phyloP scores from a whole-genome alignment of 2,113 vertebrate genomes.

The Ammodytes dubius region DNA sequence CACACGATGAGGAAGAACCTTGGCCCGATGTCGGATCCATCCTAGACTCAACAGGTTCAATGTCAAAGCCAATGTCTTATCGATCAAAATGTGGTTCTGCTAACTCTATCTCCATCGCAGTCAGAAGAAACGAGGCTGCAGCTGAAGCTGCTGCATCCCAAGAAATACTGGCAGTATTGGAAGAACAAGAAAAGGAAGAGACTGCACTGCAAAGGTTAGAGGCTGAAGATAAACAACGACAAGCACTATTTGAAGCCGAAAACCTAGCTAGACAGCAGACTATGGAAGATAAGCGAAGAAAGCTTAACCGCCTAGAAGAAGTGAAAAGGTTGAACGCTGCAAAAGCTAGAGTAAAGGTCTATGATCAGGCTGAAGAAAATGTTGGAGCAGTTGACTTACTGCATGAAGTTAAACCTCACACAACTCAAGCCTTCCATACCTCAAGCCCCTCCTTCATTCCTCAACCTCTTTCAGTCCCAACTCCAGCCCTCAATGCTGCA shows the following conservation, averaged over 20 bases:
- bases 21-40: conserved; percentile 50
- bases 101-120: conserved; percentile 23
- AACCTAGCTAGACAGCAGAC: conserved; percentile 47
- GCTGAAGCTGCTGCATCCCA: conserved; percentile 50
- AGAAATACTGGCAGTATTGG: conserved; percentile 43
- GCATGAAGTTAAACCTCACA: background rate
- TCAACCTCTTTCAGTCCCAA: background rate
- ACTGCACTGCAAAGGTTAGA: conserved; percentile 38
- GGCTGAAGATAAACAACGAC: conserved; percentile 28
- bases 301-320: conserved; percentile 39
- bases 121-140: conserved; percentile 27
- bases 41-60: conserved; percentile 24
- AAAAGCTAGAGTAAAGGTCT: conserved; percentile 30
- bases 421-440: background rate
- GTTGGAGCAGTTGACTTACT: background rate
- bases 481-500: background rate
- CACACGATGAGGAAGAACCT: conserved; percentile 24
- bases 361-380: conserved; percentile 36
- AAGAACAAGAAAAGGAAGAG: conserved; percentile 45
- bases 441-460: conserved; percentile 7
- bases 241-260: conserved; percentile 45
- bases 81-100: conserved; percentile 30
- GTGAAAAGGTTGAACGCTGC: conserved; percentile 34
- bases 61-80: conserved; percentile 18
- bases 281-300: conserved; percentile 41